Base-by-base conservation (phyloP, 2,113 vertebrate genomes). In the Neoarius graeffei region DNA sequence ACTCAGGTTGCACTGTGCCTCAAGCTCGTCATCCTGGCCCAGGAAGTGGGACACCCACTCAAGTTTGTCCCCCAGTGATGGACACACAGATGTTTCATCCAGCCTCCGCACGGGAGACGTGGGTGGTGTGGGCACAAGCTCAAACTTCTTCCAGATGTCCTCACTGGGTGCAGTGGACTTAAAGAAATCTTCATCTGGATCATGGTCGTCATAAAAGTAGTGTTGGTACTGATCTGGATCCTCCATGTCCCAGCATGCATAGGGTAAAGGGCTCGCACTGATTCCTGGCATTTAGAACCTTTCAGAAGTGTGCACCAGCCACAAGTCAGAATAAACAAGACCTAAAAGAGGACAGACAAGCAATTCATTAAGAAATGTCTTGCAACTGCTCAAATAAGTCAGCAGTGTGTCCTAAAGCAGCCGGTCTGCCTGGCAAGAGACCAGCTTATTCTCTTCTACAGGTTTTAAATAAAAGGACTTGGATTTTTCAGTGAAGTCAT, bases 141-240 rank as follows among this genome's bases (percentile, higher is more conserved):
- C 97, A 90, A 99, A 99, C 95, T 99, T 99, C 94, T 99, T 98
- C 98, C 98, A 99, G 90, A 99, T 98, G 92, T 99, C 98, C 94
- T 98, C 98, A 87, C 98, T 98, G 92, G 98, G 97, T 14, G 97
- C 97, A 5, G 97, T 97, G 88, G 96, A 98, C 92, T 97, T 97
- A 91, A 97, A 97, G 91, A 97, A 97, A 93, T 98, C 97, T 94
- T 98, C 97, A 79, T 94, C 96, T 83, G 94, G 93, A 87, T 98
- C 96, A 89, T 96, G 96, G 90, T 97, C 96, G 92, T 99, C 97
- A 92, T 97, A 97, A 93, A 97, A 98, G 95, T 98, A 98, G 93
- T 97, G 98, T 79, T 97, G 97, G 69, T 97, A 97, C 92, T 97
- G 96, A 86, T 96, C 95, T 90, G 97, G 97, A 83, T 97, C 95